Base-by-base conservation (phyloP, 2,113 vertebrate genomes). In the Lepidothrix coronata region DNA sequence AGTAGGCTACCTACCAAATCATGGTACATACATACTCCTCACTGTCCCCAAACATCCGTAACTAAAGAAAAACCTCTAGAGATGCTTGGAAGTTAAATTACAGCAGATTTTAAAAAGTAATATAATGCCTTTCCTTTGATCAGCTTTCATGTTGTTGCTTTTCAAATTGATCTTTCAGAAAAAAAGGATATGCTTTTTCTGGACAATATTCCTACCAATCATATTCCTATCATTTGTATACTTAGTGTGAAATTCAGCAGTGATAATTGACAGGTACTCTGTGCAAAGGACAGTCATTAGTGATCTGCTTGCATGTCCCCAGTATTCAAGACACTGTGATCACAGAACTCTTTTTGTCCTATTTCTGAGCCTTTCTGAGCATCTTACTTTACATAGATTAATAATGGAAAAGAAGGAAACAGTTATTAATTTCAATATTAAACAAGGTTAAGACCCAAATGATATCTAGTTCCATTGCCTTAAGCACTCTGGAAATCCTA, bases 11-110 rank as follows among this genome's bases (percentile, higher is more conserved):
- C 11, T n/a, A 73, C 11, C 8, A 72, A 51, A 41, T 35, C 21
- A 76, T 5, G 3, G 14, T 33, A 5, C 9, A 5, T 12, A 14
- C 19, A 44, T 8, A 17, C 1, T 33, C 27, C 13, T 11, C 13
- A 17, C 18, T 35, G 13, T 8, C 8, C 4, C 23, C n/a, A 41
- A 30, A 57, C 4, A 35, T 5, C 9, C 1, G 2, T 5, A 75
- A 7, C 11, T 58, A 46, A 68, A 72, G 8, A 72, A 76, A 59
- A 61, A 25, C 4, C 30, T 33, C 17, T 11, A 25, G 7, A 51
- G 61, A 57, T 39, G 2, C 13, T 8, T 44, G 22, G 35, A 63
- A 73, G 6, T 18, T 33, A 78, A 78, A 57, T 19, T 33, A 66
- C 1, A 25, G 4, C 4, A 68, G 6, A 68, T 75, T 57, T 54